Evolutionary conservation across 64 coral and sea anemone genomes (phyloP), one percentile per base, ranked within the genome.

Genomic region (Pachyseris speciosa): DNA sequence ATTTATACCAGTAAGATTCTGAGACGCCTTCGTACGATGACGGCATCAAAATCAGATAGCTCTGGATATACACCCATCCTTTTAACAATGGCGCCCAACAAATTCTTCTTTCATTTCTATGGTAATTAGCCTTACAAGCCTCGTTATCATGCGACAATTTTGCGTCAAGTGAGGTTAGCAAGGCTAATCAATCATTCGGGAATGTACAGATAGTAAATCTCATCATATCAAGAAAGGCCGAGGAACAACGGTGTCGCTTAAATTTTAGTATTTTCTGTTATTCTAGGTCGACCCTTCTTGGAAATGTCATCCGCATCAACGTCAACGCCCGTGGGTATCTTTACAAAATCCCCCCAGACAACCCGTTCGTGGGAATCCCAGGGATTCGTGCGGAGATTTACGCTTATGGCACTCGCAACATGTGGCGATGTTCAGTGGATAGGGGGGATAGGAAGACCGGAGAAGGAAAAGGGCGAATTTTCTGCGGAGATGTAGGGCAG

Each of bases 401-500:
- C 47, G 95, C 95, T 9, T 97, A 90, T 27, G 95, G 95, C 17
- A 87, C 67, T 28, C 91, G 95, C 2, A 97, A 97, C 64, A 97
- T 97, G 95, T 97, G 95, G 95, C 72, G 95, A 67, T 96, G 94
- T 42, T 96, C 94, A 1, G 66, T 93, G 19, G 94, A 96, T 30
- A 80, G 90, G n/a, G 94, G 94, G 1, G 94, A 96, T 63, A 88
- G 84, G 29, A 71, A 40, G 20, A 96, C 94, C 4, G 69, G 64
- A 53, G 76, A 85, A 48, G 94, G 90, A 49, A 88, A 81, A 64
- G 94, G 94, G 38, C 53, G 94, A 33, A 93, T 96, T 31, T 96
- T 96, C 31, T 96, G 94, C 44, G 94, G 94, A 1, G 94, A 96
- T 55, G 94, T 96, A 5, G 94, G 94, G 3, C 94, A 96, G 69